Conservation (phyloP, 2,888 invertebrate species). For the Agapostemon virescens region DNA sequence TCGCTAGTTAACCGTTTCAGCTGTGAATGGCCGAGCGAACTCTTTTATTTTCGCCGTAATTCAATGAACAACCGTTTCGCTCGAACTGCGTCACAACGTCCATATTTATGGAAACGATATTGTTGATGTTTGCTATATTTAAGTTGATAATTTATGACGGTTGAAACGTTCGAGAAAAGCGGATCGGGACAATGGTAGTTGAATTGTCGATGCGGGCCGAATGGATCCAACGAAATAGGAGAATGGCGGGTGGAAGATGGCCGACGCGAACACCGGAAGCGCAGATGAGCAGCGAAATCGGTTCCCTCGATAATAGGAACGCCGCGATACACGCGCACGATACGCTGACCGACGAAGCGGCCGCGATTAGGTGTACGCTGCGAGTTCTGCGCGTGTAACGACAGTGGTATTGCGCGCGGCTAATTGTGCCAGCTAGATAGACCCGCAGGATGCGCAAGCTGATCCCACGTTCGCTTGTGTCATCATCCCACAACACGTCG, state of each 20-base stretch:
- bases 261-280: constrained; percentile 7
- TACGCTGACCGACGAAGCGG: constrained; percentile 4
- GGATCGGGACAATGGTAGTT: neutral
- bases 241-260: constrained; percentile 21
- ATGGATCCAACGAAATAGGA: neutral
- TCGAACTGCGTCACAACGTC: too few relatives aligned
- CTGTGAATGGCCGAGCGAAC: too few relatives aligned
- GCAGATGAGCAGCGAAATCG: constrained; percentile 45
- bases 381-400: constrained; percentile 53
- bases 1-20: too few relatives aligned
- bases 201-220: neutral
- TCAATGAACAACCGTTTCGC: too few relatives aligned
- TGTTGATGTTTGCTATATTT: too few relatives aligned
- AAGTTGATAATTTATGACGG: too few relatives aligned
- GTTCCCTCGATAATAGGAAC: constrained; percentile 35
- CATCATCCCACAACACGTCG: constrained; percentile 57
- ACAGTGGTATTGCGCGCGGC: constrained; percentile 62
- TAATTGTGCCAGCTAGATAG: constrained; percentile 67
- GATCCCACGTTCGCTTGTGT: constrained; percentile 54
- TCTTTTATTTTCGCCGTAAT: too few relatives aligned
- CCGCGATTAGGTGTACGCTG: constrained; percentile 21
- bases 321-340: constrained; percentile 26
- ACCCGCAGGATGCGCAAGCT: constrained; percentile 58
- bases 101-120: too few relatives aligned
- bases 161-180: neutral